These are phyloP conservation scores for Petrocephalus microphthalmus DNA, from an alignment of 2,113 vertebrate species.

Conservation along the genomic window DNA sequence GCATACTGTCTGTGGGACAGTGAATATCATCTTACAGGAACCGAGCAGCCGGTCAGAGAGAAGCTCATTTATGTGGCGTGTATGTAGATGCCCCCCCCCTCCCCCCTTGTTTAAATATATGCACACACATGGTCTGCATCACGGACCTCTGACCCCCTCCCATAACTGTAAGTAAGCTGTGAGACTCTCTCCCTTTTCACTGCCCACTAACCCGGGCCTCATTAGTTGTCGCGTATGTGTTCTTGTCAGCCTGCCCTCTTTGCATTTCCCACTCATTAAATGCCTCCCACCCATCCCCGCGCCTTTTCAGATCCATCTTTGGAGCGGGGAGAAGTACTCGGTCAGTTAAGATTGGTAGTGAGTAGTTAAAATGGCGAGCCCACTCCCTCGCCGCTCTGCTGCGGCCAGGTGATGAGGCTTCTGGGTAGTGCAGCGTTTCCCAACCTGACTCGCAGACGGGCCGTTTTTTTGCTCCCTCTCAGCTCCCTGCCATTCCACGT, in stretches of 20 bases:
- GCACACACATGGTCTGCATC: background rate
- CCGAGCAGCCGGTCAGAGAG: background rate
- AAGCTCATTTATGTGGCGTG: background rate
- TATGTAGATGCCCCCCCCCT: background rate
- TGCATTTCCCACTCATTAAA: background rate
- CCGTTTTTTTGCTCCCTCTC: background rate
- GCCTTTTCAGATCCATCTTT: background rate
- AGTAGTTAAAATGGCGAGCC: conserved; percentile 29
- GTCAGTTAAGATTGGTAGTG: conserved; percentile 16
- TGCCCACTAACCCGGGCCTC: background rate
- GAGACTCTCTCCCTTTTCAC: background rate
- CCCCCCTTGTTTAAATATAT: background rate
- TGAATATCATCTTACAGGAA: background rate
- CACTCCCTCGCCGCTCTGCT: conserved; percentile 50
- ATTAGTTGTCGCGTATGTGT: background rate
- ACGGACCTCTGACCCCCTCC: background rate
- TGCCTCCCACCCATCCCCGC: conserved; percentile 27
- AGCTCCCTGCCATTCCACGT: background rate
- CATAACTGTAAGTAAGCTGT: background rate
- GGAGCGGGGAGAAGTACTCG: background rate
- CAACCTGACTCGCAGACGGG: background rate
- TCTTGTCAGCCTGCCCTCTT: background rate
- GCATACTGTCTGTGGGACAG: background rate
- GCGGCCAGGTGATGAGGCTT: conserved; percentile 53
- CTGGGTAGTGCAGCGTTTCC: conserved; percentile 30